phyloP scores from a whole-genome alignment of 2,797 vertebrate species.

The Sebastes trivittatus region DNA sequence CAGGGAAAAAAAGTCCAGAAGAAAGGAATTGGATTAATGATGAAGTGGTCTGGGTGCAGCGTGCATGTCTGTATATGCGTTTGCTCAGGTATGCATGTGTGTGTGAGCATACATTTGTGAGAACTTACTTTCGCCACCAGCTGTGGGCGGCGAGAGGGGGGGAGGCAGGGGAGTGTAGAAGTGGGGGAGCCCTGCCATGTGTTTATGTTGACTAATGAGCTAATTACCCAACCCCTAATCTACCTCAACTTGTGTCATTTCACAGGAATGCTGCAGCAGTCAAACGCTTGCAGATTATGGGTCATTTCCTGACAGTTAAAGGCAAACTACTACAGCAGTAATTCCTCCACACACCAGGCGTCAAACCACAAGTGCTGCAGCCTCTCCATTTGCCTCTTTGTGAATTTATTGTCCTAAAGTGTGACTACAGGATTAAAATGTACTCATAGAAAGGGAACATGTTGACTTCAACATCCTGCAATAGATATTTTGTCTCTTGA shows the following conservation, averaged over 20 bases:
- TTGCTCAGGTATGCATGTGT: constrained; percentile 29
- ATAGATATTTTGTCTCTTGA: not conserved
- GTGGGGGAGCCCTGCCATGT: constrained; percentile 76
- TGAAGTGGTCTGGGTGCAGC: constrained; percentile 54
- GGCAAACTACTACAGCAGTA: constrained; percentile 77
- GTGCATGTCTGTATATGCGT: constrained; percentile 37
- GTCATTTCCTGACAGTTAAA: constrained; percentile 87
- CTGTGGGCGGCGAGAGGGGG: constrained; percentile 66
- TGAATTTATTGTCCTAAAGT: constrained; percentile 44
- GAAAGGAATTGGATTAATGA: constrained; percentile 65
- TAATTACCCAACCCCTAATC: constrained; percentile 85
- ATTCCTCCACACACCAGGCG: constrained; percentile 74
- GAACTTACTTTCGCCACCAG: constrained; percentile 70
- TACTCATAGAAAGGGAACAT: not conserved
- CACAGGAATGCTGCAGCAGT: constrained; percentile 85
- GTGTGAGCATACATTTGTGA: constrained; percentile 35
- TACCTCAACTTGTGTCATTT: constrained; percentile 86
- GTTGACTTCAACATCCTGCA: not conserved
- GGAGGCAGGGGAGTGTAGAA: constrained; percentile 48
- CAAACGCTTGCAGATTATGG: constrained; percentile 83
- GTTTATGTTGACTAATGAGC: constrained; percentile 87
- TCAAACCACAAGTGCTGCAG: constrained; percentile 70
- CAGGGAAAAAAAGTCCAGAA: constrained; percentile 37
- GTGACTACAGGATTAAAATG: constrained; percentile 11
- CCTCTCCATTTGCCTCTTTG: constrained; percentile 69